phyloP scores from a whole-genome alignment of 2,113 vertebrate genomes.

The Alethe castanea region DNA sequence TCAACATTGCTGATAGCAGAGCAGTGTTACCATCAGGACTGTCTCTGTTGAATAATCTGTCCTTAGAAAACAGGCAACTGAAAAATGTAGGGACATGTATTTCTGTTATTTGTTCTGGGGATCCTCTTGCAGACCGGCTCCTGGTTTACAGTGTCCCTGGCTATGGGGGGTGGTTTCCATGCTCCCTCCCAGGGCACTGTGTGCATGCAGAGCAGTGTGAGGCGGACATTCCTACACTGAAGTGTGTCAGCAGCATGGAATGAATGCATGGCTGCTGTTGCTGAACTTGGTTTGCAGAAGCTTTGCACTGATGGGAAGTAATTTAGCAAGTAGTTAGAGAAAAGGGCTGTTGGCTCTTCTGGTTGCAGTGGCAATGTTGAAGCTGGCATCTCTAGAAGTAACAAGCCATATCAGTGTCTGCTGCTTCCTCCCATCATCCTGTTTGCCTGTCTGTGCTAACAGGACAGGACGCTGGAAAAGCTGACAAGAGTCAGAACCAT shows the following conservation, averaged over 20 bases:
- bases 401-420: background rate
- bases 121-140: background rate
- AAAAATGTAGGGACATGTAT: fast-evolving
- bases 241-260: background rate
- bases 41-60: no score
- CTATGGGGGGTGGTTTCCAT: background rate
- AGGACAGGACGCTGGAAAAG: background rate
- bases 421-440: background rate
- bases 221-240: fast-evolving
- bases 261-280: background rate
- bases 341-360: background rate
- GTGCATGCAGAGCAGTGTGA: no score
- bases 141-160: background rate
- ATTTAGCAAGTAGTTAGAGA: background rate
- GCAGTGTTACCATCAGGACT: background rate
- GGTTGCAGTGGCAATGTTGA: no score
- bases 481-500: background rate
- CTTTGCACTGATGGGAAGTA: background rate
- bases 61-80: background rate
- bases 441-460: background rate
- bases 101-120: background rate
- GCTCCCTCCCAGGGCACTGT: background rate
- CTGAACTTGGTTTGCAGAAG: background rate
- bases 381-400: background rate
- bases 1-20: background rate